Percentiles rank a stretch among this genome's conserved stretches.
Evolutionary conservation across 1,140 invertebrate genomes (phyloP).

Genomic region (Parasteatoda tepidariorum): DNA sequence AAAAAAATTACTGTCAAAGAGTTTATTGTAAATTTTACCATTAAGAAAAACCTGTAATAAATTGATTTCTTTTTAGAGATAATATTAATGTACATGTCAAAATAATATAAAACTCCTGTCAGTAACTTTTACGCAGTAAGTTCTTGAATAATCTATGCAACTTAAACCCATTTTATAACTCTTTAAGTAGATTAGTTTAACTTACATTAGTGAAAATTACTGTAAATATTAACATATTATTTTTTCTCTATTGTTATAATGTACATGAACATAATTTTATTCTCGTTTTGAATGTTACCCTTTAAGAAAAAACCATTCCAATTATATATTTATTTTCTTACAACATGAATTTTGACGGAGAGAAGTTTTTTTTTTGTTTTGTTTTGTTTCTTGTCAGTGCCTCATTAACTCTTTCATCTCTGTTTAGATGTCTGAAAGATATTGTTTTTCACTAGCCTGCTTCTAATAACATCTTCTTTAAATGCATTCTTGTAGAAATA

Average conservation of each 20-base stretch:
- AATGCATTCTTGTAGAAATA: no score
- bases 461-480: background rate
- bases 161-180: no score
- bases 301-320: background rate
- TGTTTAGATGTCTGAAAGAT: no score
- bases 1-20: no score
- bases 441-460: no score
- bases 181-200: no score
- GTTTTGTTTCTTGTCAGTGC: background rate
- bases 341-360: background rate
- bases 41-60: no score
- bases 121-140: no score
- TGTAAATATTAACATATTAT: slow-evolving; percentile 7
- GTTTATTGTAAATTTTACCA: background rate
- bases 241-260: background rate
- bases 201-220: background rate
- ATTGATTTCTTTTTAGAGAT: no score
- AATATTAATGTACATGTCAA: no score
- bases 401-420: background rate
- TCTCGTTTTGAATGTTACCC: background rate
- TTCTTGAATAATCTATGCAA: no score
- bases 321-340: background rate
- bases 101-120: no score
- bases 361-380: background rate
- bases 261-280: background rate